These are phyloP conservation scores for Agrypnia vestita DNA, from an alignment of 1,140 invertebrate species.

Conservation along the genomic window DNA sequence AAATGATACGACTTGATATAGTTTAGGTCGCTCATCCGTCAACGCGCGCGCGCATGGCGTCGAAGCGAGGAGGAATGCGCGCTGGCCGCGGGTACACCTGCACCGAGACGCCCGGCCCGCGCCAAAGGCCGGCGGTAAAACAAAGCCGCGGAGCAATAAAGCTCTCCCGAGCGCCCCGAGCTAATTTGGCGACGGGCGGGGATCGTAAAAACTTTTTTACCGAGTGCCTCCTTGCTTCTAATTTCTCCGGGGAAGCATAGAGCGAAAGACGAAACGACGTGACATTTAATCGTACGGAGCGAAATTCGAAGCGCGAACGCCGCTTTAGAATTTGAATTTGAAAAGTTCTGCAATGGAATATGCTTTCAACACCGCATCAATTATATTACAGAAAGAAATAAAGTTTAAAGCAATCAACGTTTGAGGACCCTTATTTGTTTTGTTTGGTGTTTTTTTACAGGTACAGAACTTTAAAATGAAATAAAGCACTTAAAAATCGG, in stretches of 20 bases:
- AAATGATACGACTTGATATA: not conserved
- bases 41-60: not conserved
- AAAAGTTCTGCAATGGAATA: not conserved
- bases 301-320: conserved; percentile 11
- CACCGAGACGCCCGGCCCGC: conserved; percentile 3
- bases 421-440: too few species aligned
- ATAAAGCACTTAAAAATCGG: too few species aligned
- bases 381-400: too few species aligned
- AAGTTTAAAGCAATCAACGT: too few species aligned
- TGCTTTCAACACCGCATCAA: too few species aligned
- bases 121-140: not conserved
- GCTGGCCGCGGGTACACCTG: conserved; percentile 9
- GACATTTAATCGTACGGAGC: not conserved
- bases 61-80: conserved; percentile 26
- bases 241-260: not conserved
- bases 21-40: not conserved
- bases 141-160: not conserved
- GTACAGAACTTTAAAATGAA: too few species aligned
- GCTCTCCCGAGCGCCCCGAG: not conserved
- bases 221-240: not conserved
- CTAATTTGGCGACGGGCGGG: not conserved
- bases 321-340: not conserved
- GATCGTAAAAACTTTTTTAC: conserved; percentile 5
- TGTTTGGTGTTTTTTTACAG: too few species aligned
- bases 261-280: conserved; percentile 14